These are phyloP conservation scores for Calephelis virginiensis DNA, from an alignment of 1,140 invertebrate genomes.

Conservation along the genomic window DNA sequence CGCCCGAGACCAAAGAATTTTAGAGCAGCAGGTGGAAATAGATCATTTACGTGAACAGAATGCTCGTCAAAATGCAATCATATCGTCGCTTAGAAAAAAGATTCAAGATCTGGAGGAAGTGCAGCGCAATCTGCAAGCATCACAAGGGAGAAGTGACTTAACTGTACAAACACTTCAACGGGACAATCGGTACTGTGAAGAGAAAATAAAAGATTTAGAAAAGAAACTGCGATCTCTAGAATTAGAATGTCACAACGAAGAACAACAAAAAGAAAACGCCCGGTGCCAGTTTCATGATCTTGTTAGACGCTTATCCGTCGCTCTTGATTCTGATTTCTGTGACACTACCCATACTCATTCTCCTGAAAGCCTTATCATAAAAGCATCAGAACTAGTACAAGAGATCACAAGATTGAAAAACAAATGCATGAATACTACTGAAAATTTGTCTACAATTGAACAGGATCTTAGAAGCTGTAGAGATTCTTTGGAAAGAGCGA, in stretches of 20 bases:
- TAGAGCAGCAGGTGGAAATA: slow-evolving; percentile 84
- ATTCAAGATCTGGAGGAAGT: slow-evolving; percentile 88
- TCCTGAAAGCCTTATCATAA: slow-evolving; percentile 83
- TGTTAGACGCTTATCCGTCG: slow-evolving; percentile 82
- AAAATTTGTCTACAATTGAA: slow-evolving; percentile 82
- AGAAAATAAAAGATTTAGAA: slow-evolving; percentile 86
- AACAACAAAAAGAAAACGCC: slow-evolving; percentile 83
- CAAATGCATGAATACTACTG: slow-evolving; percentile 79
- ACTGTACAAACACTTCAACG: slow-evolving; percentile 85
- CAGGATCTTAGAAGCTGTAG: slow-evolving; percentile 82
- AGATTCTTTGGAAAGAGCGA: slow-evolving; percentile 82
- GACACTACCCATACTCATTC: slow-evolving; percentile 80
- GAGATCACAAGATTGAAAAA: slow-evolving; percentile 80
- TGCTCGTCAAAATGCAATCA: slow-evolving; percentile 88
- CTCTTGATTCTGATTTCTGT: slow-evolving; percentile 83
- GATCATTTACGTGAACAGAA: slow-evolving; percentile 88
- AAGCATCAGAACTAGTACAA: slow-evolving; percentile 86
- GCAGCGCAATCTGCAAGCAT: slow-evolving; percentile 82
- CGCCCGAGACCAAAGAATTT: slow-evolving; percentile 82
- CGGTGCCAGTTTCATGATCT: slow-evolving; percentile 84
- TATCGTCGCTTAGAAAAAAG: slow-evolving; percentile 87
- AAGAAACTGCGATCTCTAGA: slow-evolving; percentile 85
- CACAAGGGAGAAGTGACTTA: slow-evolving; percentile 83
- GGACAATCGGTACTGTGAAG: slow-evolving; percentile 86
- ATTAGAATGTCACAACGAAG: slow-evolving; percentile 83